A percentile compares a stretch with the other conserved stretches of the same genome.
phyloP scores from a whole-genome alignment of 1,140 invertebrate genomes.

The Drosophila trapezifrons region DNA sequence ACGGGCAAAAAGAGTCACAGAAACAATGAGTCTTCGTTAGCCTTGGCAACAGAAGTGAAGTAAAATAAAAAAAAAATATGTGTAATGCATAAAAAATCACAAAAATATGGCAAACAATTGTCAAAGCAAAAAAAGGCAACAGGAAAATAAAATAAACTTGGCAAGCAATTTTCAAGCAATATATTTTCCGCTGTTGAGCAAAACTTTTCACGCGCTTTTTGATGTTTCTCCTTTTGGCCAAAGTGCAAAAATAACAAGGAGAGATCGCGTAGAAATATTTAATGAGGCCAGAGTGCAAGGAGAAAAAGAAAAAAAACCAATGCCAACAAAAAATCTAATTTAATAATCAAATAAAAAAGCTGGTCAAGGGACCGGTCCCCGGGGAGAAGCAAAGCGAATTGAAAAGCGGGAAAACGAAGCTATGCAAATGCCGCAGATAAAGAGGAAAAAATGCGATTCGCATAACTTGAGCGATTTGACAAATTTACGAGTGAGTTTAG shows the following conservation, averaged over 20 bases:
- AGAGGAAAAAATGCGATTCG: slow-evolving; percentile 39
- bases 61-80: slow-evolving; percentile 7
- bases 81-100: slow-evolving; percentile 34
- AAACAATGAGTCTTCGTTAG: slow-evolving; percentile 67
- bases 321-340: slow-evolving; percentile 63
- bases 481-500: slow-evolving; percentile 80
- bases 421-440: slow-evolving; percentile 66
- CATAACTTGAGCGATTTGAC: slow-evolving; percentile 76
- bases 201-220: slow-evolving; percentile 77
- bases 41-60: slow-evolving; percentile 22
- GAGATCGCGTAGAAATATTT: slow-evolving; percentile 67
- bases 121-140: slow-evolving; percentile 54
- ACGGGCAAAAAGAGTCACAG: slow-evolving; percentile 14
- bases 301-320: slow-evolving; percentile 15
- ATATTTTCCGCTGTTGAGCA: slow-evolving; percentile 69
- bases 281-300: slow-evolving; percentile 53
- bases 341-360: slow-evolving; percentile 77
- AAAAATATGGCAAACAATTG: slow-evolving; percentile 63
- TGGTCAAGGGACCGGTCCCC: slow-evolving; percentile 56
- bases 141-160: slow-evolving; percentile 44
- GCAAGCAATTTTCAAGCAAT: slow-evolving; percentile 75
- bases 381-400: slow-evolving; percentile 23
- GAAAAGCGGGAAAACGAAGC: slow-evolving; percentile 8
- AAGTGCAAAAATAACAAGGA: slow-evolving; percentile 73
- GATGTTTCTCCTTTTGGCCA: slow-evolving; percentile 47